Evolutionary conservation across 2,888 invertebrate genomes (phyloP).

Genomic region (Torymus auratus): DNA sequence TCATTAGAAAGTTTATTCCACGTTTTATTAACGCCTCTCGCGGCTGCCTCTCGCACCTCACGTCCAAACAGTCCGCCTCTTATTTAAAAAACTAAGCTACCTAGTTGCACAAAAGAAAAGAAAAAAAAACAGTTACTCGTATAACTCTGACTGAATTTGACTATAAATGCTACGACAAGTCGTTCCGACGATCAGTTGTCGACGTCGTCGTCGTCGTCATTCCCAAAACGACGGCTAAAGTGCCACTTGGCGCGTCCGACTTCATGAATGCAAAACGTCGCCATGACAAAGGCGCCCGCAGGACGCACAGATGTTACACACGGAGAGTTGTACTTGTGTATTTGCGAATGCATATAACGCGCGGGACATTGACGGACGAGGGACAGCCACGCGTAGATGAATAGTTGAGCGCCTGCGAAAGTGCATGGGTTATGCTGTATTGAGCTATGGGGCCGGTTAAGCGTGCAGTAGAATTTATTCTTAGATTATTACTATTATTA

Average conservation of each 20-base stretch:
- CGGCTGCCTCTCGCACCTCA: constrained; percentile 38
- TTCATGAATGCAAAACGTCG: constrained; percentile 53
- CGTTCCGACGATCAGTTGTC: too few relatives aligned
- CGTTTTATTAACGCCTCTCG: constrained; percentile 48
- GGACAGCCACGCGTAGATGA: constrained; percentile 65
- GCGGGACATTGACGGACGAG: constrained; percentile 51
- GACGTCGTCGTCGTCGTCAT: background rate
- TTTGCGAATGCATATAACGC: background rate
- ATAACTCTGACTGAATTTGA: too few relatives aligned
- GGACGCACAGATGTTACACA: background rate
- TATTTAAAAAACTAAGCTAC: too few relatives aligned
- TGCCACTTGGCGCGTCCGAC: constrained; percentile 48
- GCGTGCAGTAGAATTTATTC: constrained; percentile 73
- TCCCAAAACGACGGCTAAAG: constrained; percentile 3
- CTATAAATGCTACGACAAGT: too few relatives aligned
- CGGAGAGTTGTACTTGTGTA: background rate
- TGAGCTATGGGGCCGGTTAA: constrained; percentile 73
- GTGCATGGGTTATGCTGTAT: constrained; percentile 76
- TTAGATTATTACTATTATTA: constrained; percentile 61
- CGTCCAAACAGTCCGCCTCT: background rate
- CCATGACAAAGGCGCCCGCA: background rate
- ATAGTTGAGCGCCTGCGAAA: constrained; percentile 72
- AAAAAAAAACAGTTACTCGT: too few relatives aligned
- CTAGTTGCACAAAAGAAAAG: too few relatives aligned
- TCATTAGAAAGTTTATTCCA: constrained; percentile 24